Percentiles rank a stretch among this genome's conserved stretches.
phyloP scores from a whole-genome alignment of 1,140 invertebrate genomes.

The Neodiprion virginianus region DNA sequence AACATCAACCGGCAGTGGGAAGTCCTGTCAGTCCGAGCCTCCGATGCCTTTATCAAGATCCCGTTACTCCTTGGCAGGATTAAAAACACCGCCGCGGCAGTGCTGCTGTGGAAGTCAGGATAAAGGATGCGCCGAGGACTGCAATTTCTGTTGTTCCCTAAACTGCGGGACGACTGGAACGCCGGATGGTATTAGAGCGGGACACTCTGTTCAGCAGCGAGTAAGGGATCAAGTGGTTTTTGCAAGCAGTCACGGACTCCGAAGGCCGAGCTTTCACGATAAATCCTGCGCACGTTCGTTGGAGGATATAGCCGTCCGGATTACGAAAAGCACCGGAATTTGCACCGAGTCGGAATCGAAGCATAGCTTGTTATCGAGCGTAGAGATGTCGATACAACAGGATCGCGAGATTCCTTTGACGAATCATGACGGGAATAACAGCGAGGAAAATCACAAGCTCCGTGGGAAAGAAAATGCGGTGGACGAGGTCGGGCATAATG shows the following conservation, averaged over 20 bases:
- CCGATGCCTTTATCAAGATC: neutral
- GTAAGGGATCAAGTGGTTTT: neutral
- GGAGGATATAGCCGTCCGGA: neutral
- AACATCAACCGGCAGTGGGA: neutral
- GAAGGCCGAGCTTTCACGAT: neutral
- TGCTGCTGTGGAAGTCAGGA: neutral
- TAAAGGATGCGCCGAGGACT: neutral
- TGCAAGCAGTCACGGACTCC: neutral
- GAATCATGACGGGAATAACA: neutral
- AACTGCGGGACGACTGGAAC: neutral
- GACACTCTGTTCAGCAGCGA: neutral
- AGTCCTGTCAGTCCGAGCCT: neutral
- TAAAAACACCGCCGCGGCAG: neutral
- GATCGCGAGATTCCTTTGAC: neutral
- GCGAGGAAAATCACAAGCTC: no score
- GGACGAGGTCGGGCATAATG: neutral
- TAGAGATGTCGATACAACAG: neutral
- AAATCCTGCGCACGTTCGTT: neutral
- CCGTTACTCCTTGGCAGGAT: neutral
- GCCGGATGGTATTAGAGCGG: neutral
- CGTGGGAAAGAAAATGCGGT: neutral
- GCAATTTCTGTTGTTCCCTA: conserved; percentile 3
- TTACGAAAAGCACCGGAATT: neutral
- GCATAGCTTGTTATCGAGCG: neutral
- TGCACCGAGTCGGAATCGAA: neutral